These are phyloP conservation scores for Litocranius walleri DNA, from an alignment of 2,113 vertebrate species.

Conservation along the genomic window DNA sequence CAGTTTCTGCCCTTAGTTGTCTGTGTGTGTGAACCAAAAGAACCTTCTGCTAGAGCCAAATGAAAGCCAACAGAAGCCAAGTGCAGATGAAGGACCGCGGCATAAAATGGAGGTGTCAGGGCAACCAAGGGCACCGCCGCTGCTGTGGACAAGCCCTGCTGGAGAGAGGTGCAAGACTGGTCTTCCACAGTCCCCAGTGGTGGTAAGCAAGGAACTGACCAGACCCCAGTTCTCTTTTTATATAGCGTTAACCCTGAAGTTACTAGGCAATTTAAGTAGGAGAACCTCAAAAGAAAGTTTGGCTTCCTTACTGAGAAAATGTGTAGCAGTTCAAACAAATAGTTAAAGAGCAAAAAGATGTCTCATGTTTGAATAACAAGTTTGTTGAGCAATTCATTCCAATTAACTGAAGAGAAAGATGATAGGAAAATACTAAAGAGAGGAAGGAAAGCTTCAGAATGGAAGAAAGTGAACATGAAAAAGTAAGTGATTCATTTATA, in stretches of 20 bases:
- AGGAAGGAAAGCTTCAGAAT: background rate
- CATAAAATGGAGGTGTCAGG: background rate
- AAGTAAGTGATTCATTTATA: background rate
- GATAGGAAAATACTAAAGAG: background rate
- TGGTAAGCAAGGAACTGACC: background rate
- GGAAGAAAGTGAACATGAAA: background rate
- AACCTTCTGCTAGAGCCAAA: background rate
- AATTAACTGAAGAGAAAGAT: background rate
- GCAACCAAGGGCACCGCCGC: background rate
- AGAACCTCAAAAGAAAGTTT: background rate
- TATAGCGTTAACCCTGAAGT: background rate
- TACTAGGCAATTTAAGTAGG: background rate
- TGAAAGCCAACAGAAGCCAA: background rate
- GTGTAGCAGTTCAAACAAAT: background rate
- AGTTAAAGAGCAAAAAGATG: background rate
- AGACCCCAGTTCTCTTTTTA: background rate
- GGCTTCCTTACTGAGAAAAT: background rate
- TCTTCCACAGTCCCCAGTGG: background rate
- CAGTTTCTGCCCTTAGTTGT: background rate
- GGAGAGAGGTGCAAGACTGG: fast-evolving
- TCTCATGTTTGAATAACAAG: background rate
- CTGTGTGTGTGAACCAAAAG: background rate
- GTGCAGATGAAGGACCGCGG: background rate
- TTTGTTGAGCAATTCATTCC: background rate
- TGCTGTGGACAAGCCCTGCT: background rate